Conservation (phyloP, 2,113 vertebrate species). For the Corythornis madagascariensis region DNA sequence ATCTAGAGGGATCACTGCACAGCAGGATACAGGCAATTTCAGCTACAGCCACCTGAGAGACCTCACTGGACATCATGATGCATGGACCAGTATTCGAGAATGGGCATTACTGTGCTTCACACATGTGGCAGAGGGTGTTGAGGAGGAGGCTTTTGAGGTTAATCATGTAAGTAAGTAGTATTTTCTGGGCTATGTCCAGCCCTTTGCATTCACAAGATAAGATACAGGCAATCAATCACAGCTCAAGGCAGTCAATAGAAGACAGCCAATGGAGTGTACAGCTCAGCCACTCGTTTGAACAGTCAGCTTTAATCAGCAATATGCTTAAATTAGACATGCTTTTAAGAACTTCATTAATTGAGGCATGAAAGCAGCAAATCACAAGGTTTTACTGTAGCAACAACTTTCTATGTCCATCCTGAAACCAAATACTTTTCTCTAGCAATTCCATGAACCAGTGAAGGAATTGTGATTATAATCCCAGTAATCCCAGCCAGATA, state of each 20-base stretch:
- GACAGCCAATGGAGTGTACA: background rate
- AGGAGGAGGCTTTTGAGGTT: background rate
- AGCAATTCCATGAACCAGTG: background rate
- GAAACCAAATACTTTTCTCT: background rate
- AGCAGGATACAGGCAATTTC: background rate
- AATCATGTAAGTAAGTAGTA: background rate
- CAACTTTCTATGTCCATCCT: background rate
- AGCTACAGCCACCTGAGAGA: background rate
- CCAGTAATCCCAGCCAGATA: background rate
- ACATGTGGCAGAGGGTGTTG: rapidly evolving
- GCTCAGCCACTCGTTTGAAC: background rate
- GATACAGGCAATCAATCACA: background rate
- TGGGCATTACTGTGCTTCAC: background rate
- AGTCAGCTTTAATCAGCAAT: background rate
- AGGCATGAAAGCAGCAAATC: background rate
- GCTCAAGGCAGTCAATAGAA: background rate
- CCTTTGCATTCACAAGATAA: background rate
- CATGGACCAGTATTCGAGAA: rapidly evolving
- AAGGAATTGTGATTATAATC: background rate
- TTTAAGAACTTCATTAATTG: background rate
- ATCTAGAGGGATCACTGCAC: rapidly evolving
- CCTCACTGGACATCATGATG: rapidly evolving
- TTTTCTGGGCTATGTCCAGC: background rate
- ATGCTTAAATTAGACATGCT: background rate
- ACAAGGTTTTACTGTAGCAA: background rate